Evolutionary conservation across 1,140 invertebrate species (phyloP).

Genomic region (Drosophila jambulina): DNA sequence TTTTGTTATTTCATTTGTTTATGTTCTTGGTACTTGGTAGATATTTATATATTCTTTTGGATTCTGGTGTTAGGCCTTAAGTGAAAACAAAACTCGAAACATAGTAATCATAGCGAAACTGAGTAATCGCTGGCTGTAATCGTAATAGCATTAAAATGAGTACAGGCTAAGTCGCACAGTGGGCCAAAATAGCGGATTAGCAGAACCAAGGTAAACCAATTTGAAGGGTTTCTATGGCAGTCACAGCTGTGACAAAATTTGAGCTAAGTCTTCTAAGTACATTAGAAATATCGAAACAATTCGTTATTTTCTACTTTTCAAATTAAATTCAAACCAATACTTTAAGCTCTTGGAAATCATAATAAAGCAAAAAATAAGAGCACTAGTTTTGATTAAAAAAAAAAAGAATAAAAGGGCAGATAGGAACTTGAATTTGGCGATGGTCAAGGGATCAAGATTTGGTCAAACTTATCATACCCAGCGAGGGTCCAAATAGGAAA

Average conservation of each 20-base stretch:
- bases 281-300: too few species aligned
- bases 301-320: not conserved
- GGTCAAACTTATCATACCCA: not conserved
- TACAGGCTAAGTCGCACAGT: not conserved
- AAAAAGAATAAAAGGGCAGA: not conserved
- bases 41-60: too few species aligned
- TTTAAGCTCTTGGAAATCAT: not conserved
- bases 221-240: not conserved
- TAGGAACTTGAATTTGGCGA: not conserved
- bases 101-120: conserved; percentile 17
- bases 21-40: too few species aligned
- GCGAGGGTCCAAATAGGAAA: not conserved
- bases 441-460: not conserved
- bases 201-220: not conserved
- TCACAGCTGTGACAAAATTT: not conserved
- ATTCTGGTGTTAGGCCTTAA: conserved; percentile 6
- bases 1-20: too few species aligned
- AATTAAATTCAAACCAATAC: not conserved
- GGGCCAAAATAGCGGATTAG: conserved; percentile 10
- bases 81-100: conserved; percentile 14
- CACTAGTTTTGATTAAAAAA: not conserved
- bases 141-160: not conserved
- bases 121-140: conserved; percentile 13
- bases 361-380: not conserved
- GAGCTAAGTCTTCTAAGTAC: not conserved